Evolutionary conservation across 1,140 invertebrate species (phyloP).

Genomic region (Coelopa frigida): DNA sequence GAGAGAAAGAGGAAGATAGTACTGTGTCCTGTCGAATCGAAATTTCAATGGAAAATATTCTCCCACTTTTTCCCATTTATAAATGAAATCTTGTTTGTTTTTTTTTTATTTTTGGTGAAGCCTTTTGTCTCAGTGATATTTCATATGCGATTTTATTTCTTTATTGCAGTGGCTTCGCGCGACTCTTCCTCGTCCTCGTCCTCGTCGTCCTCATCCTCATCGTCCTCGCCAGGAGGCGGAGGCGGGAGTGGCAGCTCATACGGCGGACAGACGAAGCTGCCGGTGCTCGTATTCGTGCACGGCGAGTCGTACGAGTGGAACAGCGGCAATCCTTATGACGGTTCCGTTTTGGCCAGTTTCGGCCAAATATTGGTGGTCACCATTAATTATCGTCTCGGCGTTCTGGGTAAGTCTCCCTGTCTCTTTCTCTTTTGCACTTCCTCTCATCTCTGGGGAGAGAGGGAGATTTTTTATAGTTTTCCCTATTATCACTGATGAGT

Average conservation of each 20-base stretch:
- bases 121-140: neutral
- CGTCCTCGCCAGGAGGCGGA: constrained; percentile 18
- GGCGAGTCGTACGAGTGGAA: constrained; percentile 96
- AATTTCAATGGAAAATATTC: too few species aligned
- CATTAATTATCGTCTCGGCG: constrained; percentile 93
- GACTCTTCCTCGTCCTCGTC: constrained; percentile 46
- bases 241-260: constrained; percentile 10
- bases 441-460: too few species aligned
- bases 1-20: too few species aligned
- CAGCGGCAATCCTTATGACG: constrained; percentile 93
- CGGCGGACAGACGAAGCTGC: constrained; percentile 53
- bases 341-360: constrained; percentile 83
- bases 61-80: too few species aligned
- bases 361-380: constrained; percentile 92
- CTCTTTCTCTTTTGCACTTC: too few species aligned
- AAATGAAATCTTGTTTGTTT: too few species aligned
- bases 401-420: constrained; percentile 79
- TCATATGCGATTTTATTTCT: constrained; percentile 34
- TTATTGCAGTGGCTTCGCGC: constrained; percentile 59
- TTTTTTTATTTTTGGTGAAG: too few species aligned
- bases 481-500: too few species aligned
- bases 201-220: constrained; percentile 19
- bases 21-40: too few species aligned
- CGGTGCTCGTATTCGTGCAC: constrained; percentile 91
- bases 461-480: too few species aligned